Conservation (phyloP, 2,797 vertebrate species). For the Sebastes ruberrimus region DNA sequence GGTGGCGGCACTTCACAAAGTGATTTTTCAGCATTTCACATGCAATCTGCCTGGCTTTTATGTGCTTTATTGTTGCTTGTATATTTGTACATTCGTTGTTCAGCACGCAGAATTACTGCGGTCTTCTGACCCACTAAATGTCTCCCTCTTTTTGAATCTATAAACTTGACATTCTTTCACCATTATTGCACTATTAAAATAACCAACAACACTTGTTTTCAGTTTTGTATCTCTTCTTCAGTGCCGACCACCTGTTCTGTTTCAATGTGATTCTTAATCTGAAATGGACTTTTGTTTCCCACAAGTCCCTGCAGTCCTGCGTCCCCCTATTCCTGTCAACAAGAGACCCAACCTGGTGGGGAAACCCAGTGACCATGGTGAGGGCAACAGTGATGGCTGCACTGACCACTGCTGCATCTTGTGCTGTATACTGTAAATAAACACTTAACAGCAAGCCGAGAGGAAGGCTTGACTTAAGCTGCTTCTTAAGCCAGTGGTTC, state of each 20-base stretch:
- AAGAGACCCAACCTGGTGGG: constrained; percentile 77
- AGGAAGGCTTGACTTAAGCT: neutral
- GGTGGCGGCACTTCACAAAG: constrained; percentile 23
- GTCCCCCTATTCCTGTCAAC: constrained; percentile 50
- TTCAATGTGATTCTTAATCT: constrained; percentile 41
- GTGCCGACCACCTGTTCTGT: constrained; percentile 23
- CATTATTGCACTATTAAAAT: constrained; percentile 36
- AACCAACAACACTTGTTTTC: constrained; percentile 55
- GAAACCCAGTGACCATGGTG: constrained; percentile 74
- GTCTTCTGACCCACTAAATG: constrained; percentile 14
- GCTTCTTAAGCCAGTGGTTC: neutral
- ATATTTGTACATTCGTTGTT: constrained; percentile 22
- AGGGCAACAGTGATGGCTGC: constrained; percentile 46
- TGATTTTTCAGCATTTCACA: constrained; percentile 26
- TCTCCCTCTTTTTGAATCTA: constrained; percentile 12
- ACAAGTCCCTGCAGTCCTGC: constrained; percentile 53
- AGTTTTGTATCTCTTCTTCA: constrained; percentile 40
- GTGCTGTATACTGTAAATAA: neutral
- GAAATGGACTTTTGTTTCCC: constrained; percentile 59
- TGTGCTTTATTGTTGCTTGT: constrained; percentile 57
- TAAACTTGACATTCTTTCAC: constrained; percentile 19
- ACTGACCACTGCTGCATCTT: constrained; percentile 21
- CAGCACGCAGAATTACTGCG: constrained; percentile 18
- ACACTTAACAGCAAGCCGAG: neutral
- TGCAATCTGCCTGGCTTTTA: constrained; percentile 52